Evolutionary conservation across 2,888 invertebrate genomes (phyloP).

Genomic region (Acrocera orbiculus): DNA sequence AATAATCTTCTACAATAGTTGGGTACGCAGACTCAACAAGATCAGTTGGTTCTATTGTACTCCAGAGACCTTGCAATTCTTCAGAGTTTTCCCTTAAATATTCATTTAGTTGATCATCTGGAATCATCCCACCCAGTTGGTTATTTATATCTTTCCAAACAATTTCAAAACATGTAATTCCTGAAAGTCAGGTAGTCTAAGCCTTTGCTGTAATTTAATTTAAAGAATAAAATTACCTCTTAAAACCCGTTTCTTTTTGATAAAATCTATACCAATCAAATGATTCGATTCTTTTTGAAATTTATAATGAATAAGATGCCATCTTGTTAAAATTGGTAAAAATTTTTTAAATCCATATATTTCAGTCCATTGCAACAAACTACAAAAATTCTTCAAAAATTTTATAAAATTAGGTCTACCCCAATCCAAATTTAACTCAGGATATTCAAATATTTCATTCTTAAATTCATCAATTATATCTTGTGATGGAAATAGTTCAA

Average conservation of each 20-base stretch:
- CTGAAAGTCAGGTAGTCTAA: too few species aligned
- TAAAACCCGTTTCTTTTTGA: constrained; percentile 39
- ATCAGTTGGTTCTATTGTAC: constrained; percentile 50
- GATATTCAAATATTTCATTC: constrained; percentile 34
- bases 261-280: constrained; percentile 33
- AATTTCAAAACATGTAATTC: constrained; percentile 53
- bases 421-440: constrained; percentile 40
- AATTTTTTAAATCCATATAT: constrained; percentile 62
- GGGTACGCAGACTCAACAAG: constrained; percentile 45
- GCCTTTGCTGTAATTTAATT: too few species aligned
- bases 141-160: constrained; percentile 45
- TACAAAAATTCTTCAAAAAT: constrained; percentile 49
- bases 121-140: constrained; percentile 40
- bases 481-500: constrained; percentile 50
- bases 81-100: constrained; percentile 32
- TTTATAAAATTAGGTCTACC: constrained; percentile 47
- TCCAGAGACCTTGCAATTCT: constrained; percentile 36
- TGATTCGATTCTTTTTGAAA: constrained; percentile 1
- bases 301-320: constrained; percentile 38
- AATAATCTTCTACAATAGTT: constrained; percentile 39
- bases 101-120: constrained; percentile 38
- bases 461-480: constrained; percentile 58
- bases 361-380: constrained; percentile 54
- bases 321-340: constrained; percentile 55
- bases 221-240: constrained; percentile 35